phyloP scores from a whole-genome alignment of 2,888 invertebrate species.

The Drosophila glabriapex region DNA sequence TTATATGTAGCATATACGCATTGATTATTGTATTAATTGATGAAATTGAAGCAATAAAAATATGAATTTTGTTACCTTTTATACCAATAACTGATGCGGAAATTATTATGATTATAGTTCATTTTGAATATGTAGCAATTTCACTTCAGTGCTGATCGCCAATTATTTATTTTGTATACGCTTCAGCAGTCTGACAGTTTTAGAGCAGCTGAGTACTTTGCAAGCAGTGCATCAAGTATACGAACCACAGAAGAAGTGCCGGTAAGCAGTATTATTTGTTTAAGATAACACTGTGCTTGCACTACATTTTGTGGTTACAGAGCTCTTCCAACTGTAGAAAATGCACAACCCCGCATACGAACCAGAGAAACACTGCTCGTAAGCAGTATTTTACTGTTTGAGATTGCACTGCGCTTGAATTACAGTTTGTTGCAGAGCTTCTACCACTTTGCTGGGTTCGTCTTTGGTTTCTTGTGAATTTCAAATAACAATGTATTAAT shows the following conservation, averaged over 20 bases:
- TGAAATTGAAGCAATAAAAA: slow-evolving; percentile 47
- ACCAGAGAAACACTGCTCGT: rapidly evolving
- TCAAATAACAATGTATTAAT: not conserved
- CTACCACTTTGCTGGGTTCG: not conserved
- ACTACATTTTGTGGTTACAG: not conserved
- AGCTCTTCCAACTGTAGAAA: not conserved
- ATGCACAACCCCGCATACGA: not conserved
- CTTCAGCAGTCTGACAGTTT: not conserved
- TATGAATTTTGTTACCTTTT: slow-evolving; percentile 44
- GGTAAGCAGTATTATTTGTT: not conserved
- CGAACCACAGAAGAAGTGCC: not conserved
- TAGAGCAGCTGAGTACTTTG: not conserved
- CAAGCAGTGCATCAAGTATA: not conserved
- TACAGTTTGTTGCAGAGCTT: not conserved
- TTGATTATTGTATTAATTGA: slow-evolving; percentile 38
- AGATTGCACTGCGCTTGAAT: not conserved
- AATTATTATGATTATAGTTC: not conserved
- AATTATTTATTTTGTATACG: not conserved
- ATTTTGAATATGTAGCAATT: not conserved
- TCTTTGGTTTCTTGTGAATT: not conserved
- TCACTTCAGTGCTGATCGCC: not conserved
- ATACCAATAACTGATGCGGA: slow-evolving; percentile 10
- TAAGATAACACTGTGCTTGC: not conserved
- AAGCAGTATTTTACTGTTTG: slow-evolving; percentile 8
- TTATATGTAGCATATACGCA: slow-evolving; percentile 12